Evolutionary conservation across 2,113 vertebrate species (phyloP).

Genomic region (Ardeotis arabs): DNA sequence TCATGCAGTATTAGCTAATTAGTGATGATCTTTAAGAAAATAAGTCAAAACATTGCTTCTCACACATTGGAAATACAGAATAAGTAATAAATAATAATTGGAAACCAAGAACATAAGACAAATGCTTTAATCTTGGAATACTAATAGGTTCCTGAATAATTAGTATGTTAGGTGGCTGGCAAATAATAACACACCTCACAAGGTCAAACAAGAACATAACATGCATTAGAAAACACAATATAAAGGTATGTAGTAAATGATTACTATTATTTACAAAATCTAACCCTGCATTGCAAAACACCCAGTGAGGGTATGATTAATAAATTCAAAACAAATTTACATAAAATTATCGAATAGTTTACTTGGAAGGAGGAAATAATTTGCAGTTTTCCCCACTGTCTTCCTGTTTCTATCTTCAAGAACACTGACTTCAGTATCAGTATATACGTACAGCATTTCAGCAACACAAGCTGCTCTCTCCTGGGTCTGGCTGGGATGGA

Average conservation of each 20-base stretch:
- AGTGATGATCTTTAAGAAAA: not conserved
- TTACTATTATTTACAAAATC: not conserved
- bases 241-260: not conserved
- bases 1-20: not conserved
- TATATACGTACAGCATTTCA: not conserved
- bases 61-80: not conserved
- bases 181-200: not conserved
- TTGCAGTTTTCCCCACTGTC: not conserved
- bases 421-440: not conserved
- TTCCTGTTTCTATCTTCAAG: not conserved
- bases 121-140: not conserved
- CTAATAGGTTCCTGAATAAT: not conserved
- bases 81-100: not conserved
- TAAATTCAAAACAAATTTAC: not conserved
- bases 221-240: not conserved
- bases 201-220: not conserved
- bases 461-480: not conserved
- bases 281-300: not conserved
- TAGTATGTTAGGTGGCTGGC: not conserved
- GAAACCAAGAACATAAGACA: not conserved
- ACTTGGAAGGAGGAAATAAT: not conserved
- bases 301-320: not conserved
- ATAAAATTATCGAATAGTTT: not conserved
- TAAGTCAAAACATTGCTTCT: not conserved
- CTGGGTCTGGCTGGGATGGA: not conserved